phyloP scores from a whole-genome alignment of 2,888 invertebrate species.

The Timema podura region DNA sequence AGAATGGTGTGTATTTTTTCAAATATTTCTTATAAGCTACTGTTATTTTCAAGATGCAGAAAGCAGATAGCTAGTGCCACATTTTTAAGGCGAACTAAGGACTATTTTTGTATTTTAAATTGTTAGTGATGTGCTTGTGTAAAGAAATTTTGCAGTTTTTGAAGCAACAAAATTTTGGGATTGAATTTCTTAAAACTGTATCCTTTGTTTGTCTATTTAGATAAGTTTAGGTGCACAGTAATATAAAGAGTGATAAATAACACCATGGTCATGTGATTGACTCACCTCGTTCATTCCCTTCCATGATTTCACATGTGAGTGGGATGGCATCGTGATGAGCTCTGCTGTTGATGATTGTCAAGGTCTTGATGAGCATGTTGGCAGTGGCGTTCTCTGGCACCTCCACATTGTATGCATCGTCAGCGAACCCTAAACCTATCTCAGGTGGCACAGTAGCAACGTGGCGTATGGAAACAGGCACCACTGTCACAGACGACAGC shows the following conservation, averaged over 20 bases:
- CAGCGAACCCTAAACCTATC: conserved; percentile 81
- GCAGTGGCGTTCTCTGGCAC: conserved; percentile 71
- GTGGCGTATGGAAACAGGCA: conserved; percentile 80
- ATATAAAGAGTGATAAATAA: no score
- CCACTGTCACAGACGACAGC: conserved; percentile 73
- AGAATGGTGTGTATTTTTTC: no score
- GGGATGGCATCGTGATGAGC: conserved; percentile 62
- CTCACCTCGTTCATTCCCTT: conserved; percentile 70
- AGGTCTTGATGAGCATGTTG: conserved; percentile 61
- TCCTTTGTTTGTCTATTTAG: no score
- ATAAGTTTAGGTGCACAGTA: no score
- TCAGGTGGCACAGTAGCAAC: conserved; percentile 64
- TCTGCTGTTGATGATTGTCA: conserved; percentile 70
- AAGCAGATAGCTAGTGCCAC: no score
- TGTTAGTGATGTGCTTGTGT: not conserved
- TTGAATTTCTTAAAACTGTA: no score
- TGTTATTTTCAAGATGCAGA: no score
- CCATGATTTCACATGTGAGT: conserved; percentile 72
- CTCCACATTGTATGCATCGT: conserved; percentile 78
- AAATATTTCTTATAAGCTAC: no score
- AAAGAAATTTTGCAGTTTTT: no score
- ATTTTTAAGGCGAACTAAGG: no score
- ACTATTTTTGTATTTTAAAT: not conserved
- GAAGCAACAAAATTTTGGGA: no score
- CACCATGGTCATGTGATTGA: conserved; percentile 18